Conservation (phyloP, 2,797 vertebrate genomes). For the Argya squamiceps region DNA sequence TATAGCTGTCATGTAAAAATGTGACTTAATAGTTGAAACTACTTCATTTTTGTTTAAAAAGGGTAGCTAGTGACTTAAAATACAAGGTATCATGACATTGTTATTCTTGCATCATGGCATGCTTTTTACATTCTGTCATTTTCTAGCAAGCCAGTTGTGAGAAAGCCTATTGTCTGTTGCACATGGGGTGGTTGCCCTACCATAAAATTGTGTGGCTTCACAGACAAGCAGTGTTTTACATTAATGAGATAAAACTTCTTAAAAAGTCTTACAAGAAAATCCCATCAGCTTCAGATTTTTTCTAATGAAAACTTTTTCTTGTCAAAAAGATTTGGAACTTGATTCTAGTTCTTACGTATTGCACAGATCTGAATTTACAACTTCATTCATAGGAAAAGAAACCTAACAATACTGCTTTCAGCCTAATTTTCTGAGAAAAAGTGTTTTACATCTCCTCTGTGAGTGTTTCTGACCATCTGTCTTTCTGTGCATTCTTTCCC, state of each 20-base stretch:
- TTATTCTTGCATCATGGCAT: not conserved
- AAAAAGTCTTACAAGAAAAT: not conserved
- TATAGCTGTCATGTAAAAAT: not conserved
- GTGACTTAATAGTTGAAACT: not conserved
- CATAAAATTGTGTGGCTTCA: not conserved
- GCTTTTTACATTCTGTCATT: not conserved
- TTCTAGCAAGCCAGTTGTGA: not conserved
- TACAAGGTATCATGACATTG: not conserved
- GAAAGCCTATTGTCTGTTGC: not conserved
- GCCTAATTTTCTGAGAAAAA: not conserved
- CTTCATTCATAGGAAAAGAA: not conserved
- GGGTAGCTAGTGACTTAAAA: not conserved
- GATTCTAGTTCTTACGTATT: not conserved
- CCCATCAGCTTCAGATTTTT: not conserved
- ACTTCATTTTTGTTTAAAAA: not conserved
- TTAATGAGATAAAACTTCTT: not conserved
- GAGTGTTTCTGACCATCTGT: slow-evolving; percentile 3
- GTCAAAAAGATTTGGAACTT: not conserved
- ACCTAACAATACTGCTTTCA: not conserved
- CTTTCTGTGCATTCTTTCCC: not conserved
- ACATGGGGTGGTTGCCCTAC: not conserved
- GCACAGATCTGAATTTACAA: not conserved
- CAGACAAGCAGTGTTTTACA: not conserved
- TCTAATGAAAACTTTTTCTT: not conserved
- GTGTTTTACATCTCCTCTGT: not conserved